These are phyloP conservation scores for Plumapathes pennacea DNA, from an alignment of 92 coral and sea anemone species.

Conservation along the genomic window DNA sequence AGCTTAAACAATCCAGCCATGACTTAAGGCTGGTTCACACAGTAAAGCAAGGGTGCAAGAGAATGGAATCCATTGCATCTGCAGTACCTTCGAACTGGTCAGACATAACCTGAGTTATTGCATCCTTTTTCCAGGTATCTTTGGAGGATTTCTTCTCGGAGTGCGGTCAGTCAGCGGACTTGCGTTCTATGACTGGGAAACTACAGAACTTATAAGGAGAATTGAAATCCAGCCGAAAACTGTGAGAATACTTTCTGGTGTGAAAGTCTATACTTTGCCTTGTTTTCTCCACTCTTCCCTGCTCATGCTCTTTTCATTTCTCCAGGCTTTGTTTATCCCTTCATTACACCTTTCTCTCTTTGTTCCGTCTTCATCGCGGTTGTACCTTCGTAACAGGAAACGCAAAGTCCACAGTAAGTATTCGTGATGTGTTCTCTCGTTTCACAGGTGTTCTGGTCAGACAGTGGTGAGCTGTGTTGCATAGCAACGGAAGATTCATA, in stretches of 20 bases:
- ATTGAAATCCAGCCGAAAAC: constrained; percentile 88
- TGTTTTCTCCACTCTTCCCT: not conserved
- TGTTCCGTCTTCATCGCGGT: not conserved
- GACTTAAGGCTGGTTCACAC: too few species aligned
- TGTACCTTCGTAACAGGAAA: not conserved
- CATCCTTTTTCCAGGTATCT: constrained; percentile 53
- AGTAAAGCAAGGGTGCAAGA: too few species aligned
- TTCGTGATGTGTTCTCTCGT: too few species aligned
- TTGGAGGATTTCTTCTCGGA: constrained; percentile 92
- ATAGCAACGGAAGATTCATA: constrained; percentile 92
- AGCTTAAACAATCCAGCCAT: too few species aligned
- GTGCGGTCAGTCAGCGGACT: constrained; percentile 85
- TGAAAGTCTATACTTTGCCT: not conserved
- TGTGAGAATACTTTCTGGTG: constrained; percentile 54
- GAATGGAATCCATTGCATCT: too few species aligned
- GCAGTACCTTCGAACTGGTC: too few species aligned
- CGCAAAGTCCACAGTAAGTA: not conserved
- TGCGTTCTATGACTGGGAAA: constrained; percentile 96
- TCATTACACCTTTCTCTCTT: not conserved
- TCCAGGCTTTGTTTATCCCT: not conserved
- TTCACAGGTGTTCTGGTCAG: constrained; percentile 90
- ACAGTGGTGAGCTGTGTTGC: constrained; percentile 96
- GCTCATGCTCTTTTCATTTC: not conserved
- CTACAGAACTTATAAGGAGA: constrained; percentile 78
- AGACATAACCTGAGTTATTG: not conserved